Evolutionary conservation across 2,797 vertebrate genomes (phyloP).

Genomic region (Gymnocypris eckloni): DNA sequence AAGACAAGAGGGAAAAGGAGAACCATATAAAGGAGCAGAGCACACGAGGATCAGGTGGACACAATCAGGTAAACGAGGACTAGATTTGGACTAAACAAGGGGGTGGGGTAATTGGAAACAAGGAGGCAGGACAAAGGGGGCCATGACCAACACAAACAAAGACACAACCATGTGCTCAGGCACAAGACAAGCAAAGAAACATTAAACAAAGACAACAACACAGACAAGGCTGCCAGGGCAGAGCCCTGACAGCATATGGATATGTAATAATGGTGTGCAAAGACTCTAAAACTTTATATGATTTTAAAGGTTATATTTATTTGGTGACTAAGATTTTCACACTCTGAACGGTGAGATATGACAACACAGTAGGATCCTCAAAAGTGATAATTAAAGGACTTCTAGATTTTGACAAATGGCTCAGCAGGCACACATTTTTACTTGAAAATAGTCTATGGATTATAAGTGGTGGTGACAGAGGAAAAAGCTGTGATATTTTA

Average conservation of each 20-base stretch:
- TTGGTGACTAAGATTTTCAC: slow-evolving; percentile 44
- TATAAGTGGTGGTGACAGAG: not conserved
- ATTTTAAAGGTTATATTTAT: slow-evolving; percentile 22
- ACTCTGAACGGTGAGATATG: slow-evolving; percentile 21
- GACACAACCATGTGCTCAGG: too few species aligned
- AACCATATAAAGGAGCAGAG: too few species aligned
- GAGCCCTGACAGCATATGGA: not conserved
- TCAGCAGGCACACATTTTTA: not conserved
- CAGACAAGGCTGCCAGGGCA: too few species aligned
- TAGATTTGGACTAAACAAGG: too few species aligned
- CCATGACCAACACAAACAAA: too few species aligned
- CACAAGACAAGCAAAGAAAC: too few species aligned
- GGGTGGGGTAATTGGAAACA: too few species aligned
- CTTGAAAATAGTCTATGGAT: not conserved
- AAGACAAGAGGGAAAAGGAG: too few species aligned
- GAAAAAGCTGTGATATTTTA: not conserved
- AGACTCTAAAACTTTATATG: not conserved
- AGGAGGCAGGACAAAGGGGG: too few species aligned
- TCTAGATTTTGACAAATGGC: slow-evolving; percentile 9
- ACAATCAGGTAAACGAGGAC: too few species aligned
- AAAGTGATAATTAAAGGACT: slow-evolving; percentile 44
- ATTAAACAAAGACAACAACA: too few species aligned
- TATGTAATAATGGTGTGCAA: not conserved
- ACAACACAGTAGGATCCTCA: slow-evolving; percentile 26
- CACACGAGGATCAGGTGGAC: too few species aligned